Base-by-base conservation (phyloP, 1,140 invertebrate genomes). In the Drosophila burlai region DNA sequence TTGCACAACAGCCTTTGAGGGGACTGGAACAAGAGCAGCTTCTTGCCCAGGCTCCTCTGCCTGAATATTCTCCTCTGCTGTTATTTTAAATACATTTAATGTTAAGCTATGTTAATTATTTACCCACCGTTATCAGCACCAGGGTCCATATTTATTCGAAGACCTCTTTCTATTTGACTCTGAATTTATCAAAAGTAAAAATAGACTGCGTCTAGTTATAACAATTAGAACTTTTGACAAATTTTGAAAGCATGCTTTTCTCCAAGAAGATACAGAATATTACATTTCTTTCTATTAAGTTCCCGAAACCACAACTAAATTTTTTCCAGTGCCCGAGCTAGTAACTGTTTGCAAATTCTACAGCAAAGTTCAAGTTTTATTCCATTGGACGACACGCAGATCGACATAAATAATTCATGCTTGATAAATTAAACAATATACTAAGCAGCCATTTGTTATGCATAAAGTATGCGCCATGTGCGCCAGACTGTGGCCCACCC, bases 401-500 rank as follows among this genome's bases (percentile, higher is more conserved):
- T 79, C 49, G 64, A 76, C 86, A 90, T 90, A 90, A 91, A 90
- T 90, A 90, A 85, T 90, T 82, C 85, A 90, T 91, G 82, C 82
- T 82, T 91, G 85, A 90, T 90, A 90, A 90, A 90, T 90, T 90
- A 90, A 90, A 90, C 86, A 90, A 91, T 90, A 91, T 90, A 90
- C 73, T 85, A 75, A 76, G 80, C 76, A 76, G 79, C 65, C 85
- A 90, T 90, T 90, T 91, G 81, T 90, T 90, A 90, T 90, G 86
- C 82, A 90, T 85, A 82, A 85, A 81, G 79, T 90, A 90, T 90
- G 73, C 82, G 65, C 75, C 79, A 85, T 90, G 82, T 85, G 82
- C 76, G 67, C 71, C 79, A 82, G 73, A 81, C 77, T 81, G 67
- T 72, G 47, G 77, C 81, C 69, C 85, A 66, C 85, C 68, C 83